A percentile compares a stretch with the other conserved stretches of the same genome.
phyloP scores from a whole-genome alignment of 2,888 invertebrate species.

The Platycnemis pennipes region DNA sequence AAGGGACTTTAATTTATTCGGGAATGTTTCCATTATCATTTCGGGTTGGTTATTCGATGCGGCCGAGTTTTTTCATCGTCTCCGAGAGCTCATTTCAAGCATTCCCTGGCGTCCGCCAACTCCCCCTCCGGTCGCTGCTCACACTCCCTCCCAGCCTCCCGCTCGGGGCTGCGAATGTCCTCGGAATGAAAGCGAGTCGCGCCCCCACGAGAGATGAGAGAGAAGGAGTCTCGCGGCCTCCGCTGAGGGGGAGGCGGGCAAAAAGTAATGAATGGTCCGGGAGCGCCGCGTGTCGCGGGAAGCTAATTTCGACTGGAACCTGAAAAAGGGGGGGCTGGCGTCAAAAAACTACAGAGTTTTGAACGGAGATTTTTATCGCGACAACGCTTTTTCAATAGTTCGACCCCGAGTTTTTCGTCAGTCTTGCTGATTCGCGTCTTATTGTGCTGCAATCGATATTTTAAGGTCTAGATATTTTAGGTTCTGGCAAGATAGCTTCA shows the following conservation, averaged over 20 bases:
- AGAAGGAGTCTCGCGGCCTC: not conserved
- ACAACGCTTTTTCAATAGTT: too few species aligned
- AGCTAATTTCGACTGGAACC: not conserved
- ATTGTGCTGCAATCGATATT: too few species aligned
- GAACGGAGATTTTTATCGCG: too few species aligned
- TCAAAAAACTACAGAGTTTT: not conserved
- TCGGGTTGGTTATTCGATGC: not conserved
- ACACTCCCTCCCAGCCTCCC: not conserved
- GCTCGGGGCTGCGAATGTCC: not conserved
- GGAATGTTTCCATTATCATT: constrained; percentile 33
- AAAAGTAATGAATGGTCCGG: not conserved
- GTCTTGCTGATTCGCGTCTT: too few species aligned
- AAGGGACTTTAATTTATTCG: constrained; percentile 5
- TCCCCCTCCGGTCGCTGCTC: not conserved
- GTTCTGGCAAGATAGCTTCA: too few species aligned
- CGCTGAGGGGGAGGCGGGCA: not conserved
- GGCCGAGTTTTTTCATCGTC: not conserved
- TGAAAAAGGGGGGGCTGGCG: not conserved
- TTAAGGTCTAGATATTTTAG: too few species aligned
- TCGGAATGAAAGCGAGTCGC: not conserved
- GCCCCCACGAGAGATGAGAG: not conserved
- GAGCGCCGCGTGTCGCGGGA: not conserved
- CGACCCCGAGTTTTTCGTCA: too few species aligned
- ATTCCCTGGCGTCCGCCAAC: not conserved
- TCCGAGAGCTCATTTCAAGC: not conserved